These are phyloP conservation scores for Pterois miles DNA, from an alignment of 2,797 vertebrate genomes.

Conservation along the genomic window DNA sequence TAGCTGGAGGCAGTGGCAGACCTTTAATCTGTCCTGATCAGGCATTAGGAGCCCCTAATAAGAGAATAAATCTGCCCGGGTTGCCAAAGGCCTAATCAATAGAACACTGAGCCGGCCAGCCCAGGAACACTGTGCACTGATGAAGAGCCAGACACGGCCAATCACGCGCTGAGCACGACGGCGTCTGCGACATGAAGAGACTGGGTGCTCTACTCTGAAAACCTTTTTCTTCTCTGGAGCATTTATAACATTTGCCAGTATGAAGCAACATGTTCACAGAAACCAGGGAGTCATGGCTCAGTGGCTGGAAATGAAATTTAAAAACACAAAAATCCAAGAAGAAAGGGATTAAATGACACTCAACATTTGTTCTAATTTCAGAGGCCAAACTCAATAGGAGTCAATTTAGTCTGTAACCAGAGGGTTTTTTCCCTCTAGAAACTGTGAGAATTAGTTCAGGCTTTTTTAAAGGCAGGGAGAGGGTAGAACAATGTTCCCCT, in stretches of 20 bases:
- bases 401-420: not conserved
- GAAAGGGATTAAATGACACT: conserved; percentile 15
- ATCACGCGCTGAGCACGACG: conserved; percentile 20
- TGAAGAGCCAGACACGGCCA: conserved; percentile 45
- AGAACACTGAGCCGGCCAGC: conserved; percentile 59
- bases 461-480: not conserved
- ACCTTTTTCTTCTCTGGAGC: not conserved
- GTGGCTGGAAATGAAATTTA: not conserved
- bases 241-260: not conserved
- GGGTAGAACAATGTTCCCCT: not conserved
- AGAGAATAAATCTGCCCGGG: conserved; percentile 77
- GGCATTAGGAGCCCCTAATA: conserved; percentile 79
- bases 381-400: not conserved
- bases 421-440: not conserved
- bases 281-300: conserved; percentile 23
- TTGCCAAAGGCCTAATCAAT: conserved; percentile 81
- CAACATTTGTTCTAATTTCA: conserved; percentile 1
- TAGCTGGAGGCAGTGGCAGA: conserved; percentile 68
- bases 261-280: not conserved
- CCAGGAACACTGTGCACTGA: conserved; percentile 56
- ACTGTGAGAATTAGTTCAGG: not conserved
- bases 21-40: conserved; percentile 80
- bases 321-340: conserved; percentile 9
- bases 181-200: conserved; percentile 13
- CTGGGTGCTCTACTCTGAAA: conserved; percentile 5